Evolutionary conservation across 2,888 invertebrate species (phyloP), one percentile per base, ranked within the genome.

Genomic region (Automeris io): DNA sequence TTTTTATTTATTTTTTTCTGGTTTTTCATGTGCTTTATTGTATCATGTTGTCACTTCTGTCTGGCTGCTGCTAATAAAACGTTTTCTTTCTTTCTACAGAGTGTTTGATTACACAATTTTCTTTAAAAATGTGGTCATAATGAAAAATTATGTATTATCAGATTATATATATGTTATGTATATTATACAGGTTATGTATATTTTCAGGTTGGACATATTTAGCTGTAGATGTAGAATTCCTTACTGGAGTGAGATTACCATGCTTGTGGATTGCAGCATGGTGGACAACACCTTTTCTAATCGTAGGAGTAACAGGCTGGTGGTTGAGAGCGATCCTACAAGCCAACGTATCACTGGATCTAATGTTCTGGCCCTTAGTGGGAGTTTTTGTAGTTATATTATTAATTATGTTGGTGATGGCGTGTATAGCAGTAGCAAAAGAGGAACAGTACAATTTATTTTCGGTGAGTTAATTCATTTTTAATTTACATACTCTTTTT

Each of bases 401-500:
- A 19, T 45, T 82, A 0, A 45, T 85, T 1, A 77, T 85, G 66
- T 56, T 78, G 2, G 54, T 83, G 3, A 61, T 79, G 49, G 83
- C 83, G 3, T 74, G 67, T 1, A 58, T 83, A 2, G 79, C 81
- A 37, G 85, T 85, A 1, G 80, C 74, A 0, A 85, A 83, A 38
- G 85, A 86, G 41, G 85, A 86, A 41, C 85, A 86, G 41, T 86
- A 71, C 57, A 86, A 86, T 64, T 70, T 86, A 13, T 45, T 73
- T 23, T 61, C 82, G 34, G 86, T 85, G 33, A 68, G 76, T 66
- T 38, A 19, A 16, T 13, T 8, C 3, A 11, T 9, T 33, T 7
- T 24, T 5, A 13, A 12, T 8, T 35, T 18, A 36, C 16, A 25
- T 33, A n/a, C n/a, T n/a, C n/a, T n/a, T n/a, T n/a, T n/a, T n/a